phyloP scores from a whole-genome alignment of 2,797 vertebrate genomes.

The Squalus acanthias region DNA sequence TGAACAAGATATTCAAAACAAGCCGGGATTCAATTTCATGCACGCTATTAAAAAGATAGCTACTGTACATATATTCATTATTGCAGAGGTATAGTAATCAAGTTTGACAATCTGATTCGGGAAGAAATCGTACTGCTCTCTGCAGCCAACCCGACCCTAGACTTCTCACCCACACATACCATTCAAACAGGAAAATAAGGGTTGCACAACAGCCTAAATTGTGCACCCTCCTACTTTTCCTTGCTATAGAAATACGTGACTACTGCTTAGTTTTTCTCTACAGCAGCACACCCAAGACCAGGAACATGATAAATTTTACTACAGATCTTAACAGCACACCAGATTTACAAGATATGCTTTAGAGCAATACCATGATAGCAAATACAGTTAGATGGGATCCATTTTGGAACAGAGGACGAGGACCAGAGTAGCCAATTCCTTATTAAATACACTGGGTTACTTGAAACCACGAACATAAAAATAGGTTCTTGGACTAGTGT shows the following conservation, averaged over 20 bases:
- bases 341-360: not conserved
- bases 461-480: not conserved
- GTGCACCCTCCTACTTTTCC: not conserved
- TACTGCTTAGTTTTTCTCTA: not conserved
- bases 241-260: not conserved
- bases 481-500: not conserved
- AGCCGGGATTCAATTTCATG: not conserved
- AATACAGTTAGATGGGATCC: not conserved
- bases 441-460: not conserved
- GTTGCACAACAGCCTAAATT: not conserved
- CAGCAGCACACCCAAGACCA: not conserved
- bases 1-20: not conserved
- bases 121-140: not conserved
- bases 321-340: not conserved
- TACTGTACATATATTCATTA: not conserved
- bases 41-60: not conserved
- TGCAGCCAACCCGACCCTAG: not conserved
- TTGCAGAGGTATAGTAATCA: not conserved
- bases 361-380: not conserved
- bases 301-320: not conserved
- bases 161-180: not conserved
- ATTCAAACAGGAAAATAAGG: not conserved
- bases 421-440: not conserved
- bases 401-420: not conserved
- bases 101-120: not conserved